Conservation (phyloP, 2,797 vertebrate genomes). For the Etheostoma perlongum region DNA sequence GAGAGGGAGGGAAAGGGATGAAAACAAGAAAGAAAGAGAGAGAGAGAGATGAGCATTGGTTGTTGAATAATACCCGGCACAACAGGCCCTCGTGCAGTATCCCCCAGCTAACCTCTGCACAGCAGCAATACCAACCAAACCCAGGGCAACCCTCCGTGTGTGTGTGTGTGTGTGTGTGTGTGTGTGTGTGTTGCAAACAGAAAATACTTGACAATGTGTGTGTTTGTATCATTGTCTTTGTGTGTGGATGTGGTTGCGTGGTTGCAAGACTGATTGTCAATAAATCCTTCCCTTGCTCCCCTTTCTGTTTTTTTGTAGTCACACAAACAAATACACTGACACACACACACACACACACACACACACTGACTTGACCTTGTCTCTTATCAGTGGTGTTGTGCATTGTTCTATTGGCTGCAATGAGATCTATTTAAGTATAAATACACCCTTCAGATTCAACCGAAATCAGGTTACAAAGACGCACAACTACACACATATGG, state of each 20-base stretch:
- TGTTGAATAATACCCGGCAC: conserved; percentile 66
- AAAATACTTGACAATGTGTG: conserved; percentile 12
- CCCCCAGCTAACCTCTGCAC: conserved; percentile 70
- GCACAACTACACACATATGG: conserved; percentile 18
- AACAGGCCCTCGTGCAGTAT: conserved; percentile 64
- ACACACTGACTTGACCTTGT: conserved; percentile 67
- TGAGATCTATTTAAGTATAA: conserved; percentile 62
- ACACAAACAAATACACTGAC: conserved; percentile 30
- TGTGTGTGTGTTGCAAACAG: conserved; percentile 13
- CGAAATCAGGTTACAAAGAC: conserved; percentile 37
- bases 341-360: conserved; percentile 33
- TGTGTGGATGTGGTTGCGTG: conserved; percentile 7
- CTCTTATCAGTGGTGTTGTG: conserved; percentile 52
- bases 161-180: conserved; percentile 20
- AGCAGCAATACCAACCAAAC: conserved; percentile 57
- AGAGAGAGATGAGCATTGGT: conserved; percentile 44
- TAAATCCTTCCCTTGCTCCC: conserved; percentile 51
- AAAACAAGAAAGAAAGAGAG: neutral
- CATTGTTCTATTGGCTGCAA: conserved; percentile 60
- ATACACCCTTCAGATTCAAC: conserved; percentile 59
- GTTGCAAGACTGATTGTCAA: conserved; percentile 45
- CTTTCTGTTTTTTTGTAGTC: conserved; percentile 31
- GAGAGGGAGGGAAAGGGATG: conserved; percentile 34
- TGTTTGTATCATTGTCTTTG: conserved; percentile 18
- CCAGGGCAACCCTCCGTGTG: conserved; percentile 40